These are phyloP conservation scores for Oncorhynchus tshawytscha DNA, from an alignment of 2,113 vertebrate species.

Conservation along the genomic window DNA sequence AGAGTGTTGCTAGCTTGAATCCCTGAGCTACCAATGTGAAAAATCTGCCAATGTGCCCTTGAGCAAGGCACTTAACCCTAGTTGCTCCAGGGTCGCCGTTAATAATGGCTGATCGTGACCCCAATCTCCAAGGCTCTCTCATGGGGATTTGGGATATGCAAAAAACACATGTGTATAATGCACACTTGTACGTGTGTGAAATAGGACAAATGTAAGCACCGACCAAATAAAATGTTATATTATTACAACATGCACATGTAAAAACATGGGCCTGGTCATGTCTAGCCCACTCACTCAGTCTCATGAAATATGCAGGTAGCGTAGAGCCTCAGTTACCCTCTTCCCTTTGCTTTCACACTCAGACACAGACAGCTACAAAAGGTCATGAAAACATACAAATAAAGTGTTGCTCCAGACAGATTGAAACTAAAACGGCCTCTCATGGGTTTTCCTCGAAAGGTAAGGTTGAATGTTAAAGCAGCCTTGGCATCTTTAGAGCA, in stretches of 20 bases:
- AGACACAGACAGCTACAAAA: background rate
- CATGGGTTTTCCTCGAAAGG: background rate
- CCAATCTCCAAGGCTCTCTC: too few relatives aligned
- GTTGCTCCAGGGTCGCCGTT: too few relatives aligned
- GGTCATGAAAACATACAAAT: background rate
- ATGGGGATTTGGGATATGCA: too few relatives aligned
- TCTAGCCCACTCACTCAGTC: background rate
- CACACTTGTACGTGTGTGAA: too few relatives aligned
- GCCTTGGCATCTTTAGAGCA: background rate
- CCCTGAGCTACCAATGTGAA: too few relatives aligned
- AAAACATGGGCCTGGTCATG: background rate
- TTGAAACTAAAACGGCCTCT: constrained; percentile 8
- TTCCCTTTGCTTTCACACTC: background rate
- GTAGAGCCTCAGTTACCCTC: background rate
- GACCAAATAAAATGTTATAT: too few relatives aligned
- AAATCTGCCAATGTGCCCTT: too few relatives aligned
- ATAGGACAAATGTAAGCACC: too few relatives aligned
- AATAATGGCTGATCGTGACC: too few relatives aligned
- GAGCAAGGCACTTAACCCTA: too few relatives aligned
- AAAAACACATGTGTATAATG: too few relatives aligned
- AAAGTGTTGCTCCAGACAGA: constrained; percentile 8
- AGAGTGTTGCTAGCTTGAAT: too few relatives aligned
- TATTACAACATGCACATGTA: background rate
- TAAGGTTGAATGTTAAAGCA: background rate
- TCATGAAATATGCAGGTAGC: background rate